A percentile compares a stretch with the other conserved stretches of the same genome.
These are phyloP conservation scores for Euspilapteryx auroguttella DNA, from an alignment of 2,888 invertebrate genomes.

Conservation along the genomic window DNA sequence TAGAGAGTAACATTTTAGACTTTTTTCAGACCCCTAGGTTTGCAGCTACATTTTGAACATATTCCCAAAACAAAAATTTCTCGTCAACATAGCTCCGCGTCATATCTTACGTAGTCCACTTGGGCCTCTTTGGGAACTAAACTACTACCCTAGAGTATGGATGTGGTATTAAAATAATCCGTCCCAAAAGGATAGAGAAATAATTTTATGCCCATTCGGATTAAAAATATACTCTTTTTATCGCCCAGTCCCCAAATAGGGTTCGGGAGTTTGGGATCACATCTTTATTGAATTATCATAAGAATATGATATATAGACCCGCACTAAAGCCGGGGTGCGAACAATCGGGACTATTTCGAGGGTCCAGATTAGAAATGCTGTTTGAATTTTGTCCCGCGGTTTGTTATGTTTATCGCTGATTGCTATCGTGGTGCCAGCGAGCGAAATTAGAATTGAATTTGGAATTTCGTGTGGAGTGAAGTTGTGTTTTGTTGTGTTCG, in stretches of 20 bases:
- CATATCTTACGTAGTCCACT: too few relatives aligned
- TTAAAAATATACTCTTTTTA: constrained; percentile 27
- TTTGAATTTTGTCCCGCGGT: background rate
- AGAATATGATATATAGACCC: constrained; percentile 48
- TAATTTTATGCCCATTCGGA: constrained; percentile 49
- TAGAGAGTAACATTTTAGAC: too few relatives aligned
- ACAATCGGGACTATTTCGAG: constrained; percentile 13
- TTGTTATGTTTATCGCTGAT: too few relatives aligned
- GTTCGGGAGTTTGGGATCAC: constrained; percentile 34
- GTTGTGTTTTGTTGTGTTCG: too few relatives aligned
- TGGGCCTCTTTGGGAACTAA: too few relatives aligned
- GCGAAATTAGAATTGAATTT: background rate
- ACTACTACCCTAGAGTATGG: too few relatives aligned
- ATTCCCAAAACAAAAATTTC: too few relatives aligned
- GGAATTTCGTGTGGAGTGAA: too few relatives aligned
- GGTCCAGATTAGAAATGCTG: constrained; percentile 1
- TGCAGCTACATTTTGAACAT: too few relatives aligned
- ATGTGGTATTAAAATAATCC: constrained; percentile 30
- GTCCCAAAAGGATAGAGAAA: constrained; percentile 26
- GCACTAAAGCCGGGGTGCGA: constrained; percentile 31
- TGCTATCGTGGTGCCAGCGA: too few relatives aligned
- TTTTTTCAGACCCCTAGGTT: too few relatives aligned
- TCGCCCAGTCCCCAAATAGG: constrained; percentile 20
- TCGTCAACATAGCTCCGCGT: too few relatives aligned
- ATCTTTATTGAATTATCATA: constrained; percentile 55